A percentile compares a stretch with the other conserved stretches of the same genome.
These are phyloP conservation scores for Astropecten irregularis DNA, from an alignment of 53 echinoderm and acorn worm genomes.

Conservation along the genomic window DNA sequence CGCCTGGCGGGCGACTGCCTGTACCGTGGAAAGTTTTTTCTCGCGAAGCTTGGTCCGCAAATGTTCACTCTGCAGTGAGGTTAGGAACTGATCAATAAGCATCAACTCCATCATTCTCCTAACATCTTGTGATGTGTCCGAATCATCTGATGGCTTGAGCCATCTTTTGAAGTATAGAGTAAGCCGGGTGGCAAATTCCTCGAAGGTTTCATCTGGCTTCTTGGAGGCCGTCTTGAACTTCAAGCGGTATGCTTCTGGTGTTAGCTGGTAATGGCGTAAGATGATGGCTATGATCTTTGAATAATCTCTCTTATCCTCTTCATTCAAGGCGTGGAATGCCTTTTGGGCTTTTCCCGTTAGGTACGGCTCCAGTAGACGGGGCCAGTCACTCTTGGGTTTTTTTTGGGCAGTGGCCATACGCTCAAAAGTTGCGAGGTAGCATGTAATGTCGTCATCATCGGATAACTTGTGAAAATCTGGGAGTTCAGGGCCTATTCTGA, in stretches of 20 bases:
- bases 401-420: neutral
- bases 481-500: slow-evolving; percentile 7
- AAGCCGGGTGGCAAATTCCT: slow-evolving; percentile 12
- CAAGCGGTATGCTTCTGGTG: slow-evolving; percentile 17
- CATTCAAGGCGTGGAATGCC: too few species aligned
- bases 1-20: neutral
- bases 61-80: neutral
- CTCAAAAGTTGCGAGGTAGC: neutral
- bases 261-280: slow-evolving; percentile 25
- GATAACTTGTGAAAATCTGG: slow-evolving; percentile 16
- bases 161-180: neutral
- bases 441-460: too few species aligned
- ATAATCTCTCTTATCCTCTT: slow-evolving; percentile 34
- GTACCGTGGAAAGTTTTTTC: slow-evolving; percentile 3
- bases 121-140: neutral
- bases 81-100: slow-evolving; percentile 10
- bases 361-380: slow-evolving; percentile 3
- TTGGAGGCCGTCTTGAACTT: slow-evolving; percentile 25
- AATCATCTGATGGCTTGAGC: neutral
- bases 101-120: neutral
- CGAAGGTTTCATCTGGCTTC: neutral
- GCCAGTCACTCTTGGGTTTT: slow-evolving; percentile 15
- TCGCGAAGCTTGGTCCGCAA: neutral
- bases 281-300: slow-evolving; percentile 10
- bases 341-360: too few species aligned